Conservation (phyloP, 2,113 vertebrate species). For the Laticauda laticaudata region DNA sequence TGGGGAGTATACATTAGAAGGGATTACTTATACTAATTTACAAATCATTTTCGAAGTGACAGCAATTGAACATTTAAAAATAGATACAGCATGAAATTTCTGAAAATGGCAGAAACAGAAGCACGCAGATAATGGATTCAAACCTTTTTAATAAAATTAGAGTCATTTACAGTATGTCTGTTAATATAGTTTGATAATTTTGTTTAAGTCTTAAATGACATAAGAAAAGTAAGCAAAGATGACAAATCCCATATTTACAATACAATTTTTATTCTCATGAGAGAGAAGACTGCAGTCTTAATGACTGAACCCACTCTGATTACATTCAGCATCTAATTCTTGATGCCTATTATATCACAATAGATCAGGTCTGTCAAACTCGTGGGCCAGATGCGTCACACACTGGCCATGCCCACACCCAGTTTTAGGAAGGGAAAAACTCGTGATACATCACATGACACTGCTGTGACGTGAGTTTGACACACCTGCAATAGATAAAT, state of each 20-base stretch:
- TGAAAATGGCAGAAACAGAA: background rate
- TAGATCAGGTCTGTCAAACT: no score
- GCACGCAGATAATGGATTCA: background rate
- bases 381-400: no score
- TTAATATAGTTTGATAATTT: background rate
- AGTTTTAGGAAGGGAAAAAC: no score
- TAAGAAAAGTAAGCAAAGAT: background rate
- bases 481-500: background rate
- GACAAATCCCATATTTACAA: background rate
- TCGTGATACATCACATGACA: no score
- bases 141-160: background rate
- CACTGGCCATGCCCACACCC: no score
- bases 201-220: background rate
- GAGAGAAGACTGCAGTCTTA: background rate
- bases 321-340: background rate
- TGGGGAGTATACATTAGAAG: slow-evolving; percentile 6
- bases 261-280: background rate
- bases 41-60: background rate
- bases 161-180: background rate
- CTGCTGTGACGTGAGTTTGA: no score
- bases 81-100: background rate
- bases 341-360: background rate
- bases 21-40: background rate
- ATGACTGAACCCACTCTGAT: background rate
- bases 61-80: background rate